These are phyloP conservation scores for Busseola fusca DNA, from an alignment of 2,888 invertebrate genomes.

Conservation along the genomic window DNA sequence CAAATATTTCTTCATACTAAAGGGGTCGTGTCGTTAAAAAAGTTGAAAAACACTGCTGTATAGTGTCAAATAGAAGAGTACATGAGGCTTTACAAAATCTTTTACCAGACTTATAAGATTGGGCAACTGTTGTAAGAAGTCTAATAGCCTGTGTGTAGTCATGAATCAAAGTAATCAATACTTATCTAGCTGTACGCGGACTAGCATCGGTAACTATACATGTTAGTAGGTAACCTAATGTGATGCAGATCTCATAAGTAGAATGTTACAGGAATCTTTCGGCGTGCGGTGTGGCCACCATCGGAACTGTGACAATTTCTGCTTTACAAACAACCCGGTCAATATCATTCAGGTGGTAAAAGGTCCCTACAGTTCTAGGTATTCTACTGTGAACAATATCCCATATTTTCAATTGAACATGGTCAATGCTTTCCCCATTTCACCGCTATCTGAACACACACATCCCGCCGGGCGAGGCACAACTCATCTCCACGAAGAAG, in stretches of 20 bases:
- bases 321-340: neutral
- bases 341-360: neutral
- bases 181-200: neutral
- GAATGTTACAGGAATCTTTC: neutral
- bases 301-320: neutral
- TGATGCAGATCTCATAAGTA: neutral
- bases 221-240: neutral
- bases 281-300: neutral
- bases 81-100: too few relatives aligned
- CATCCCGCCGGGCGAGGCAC: neutral
- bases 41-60: too few relatives aligned
- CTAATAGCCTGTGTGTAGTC: too few relatives aligned
- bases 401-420: too few relatives aligned
- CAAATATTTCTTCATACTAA: too few relatives aligned
- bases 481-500: neutral
- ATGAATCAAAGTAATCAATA: neutral
- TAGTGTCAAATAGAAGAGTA: too few relatives aligned
- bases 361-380: too few relatives aligned
- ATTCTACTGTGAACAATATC: neutral
- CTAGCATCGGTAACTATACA: neutral
- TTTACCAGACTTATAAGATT: too few relatives aligned
- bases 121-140: too few relatives aligned
- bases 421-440: too few relatives aligned
- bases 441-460: neutral
- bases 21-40: too few relatives aligned